Evolutionary conservation across 2,797 vertebrate genomes (phyloP).

Genomic region (Gymnocypris eckloni): DNA sequence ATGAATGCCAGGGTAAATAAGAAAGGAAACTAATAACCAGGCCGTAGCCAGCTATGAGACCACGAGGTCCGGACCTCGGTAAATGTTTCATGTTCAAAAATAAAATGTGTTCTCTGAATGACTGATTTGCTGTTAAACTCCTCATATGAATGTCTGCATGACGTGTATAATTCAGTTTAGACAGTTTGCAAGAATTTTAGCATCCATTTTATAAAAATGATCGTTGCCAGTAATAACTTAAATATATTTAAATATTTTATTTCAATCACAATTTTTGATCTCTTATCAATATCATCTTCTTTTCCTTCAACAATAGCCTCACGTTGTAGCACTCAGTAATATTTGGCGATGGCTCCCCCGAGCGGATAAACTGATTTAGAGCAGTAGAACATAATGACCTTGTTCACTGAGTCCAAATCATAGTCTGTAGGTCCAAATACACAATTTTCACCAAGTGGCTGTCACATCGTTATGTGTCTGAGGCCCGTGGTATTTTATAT

Average conservation of each 20-base stretch:
- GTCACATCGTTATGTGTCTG: neutral
- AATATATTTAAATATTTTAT: neutral
- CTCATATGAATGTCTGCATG: no score
- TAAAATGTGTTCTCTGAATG: no score
- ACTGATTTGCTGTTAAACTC: no score
- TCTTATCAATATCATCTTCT: neutral
- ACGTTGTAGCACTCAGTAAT: neutral
- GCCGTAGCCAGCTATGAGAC: no score
- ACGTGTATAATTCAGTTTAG: no score
- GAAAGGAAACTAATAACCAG: neutral
- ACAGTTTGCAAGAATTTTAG: no score
- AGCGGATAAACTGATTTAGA: constrained; percentile 14
- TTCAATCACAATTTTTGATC: neutral
- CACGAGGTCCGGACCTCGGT: no score
- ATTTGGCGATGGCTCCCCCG: neutral
- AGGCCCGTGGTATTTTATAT: neutral
- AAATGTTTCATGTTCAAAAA: no score
- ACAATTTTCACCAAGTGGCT: neutral
- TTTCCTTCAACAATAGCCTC: neutral
- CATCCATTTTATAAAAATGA: no score
- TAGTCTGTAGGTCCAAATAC: neutral
- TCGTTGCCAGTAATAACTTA: neutral
- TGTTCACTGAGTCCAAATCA: neutral
- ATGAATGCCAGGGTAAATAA: constrained; percentile 3
- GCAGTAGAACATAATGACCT: constrained; percentile 9